Evolutionary conservation across 1,140 invertebrate genomes (phyloP), one percentile per base, ranked within the genome.

Genomic region (Oryzaephilus surinamensis): DNA sequence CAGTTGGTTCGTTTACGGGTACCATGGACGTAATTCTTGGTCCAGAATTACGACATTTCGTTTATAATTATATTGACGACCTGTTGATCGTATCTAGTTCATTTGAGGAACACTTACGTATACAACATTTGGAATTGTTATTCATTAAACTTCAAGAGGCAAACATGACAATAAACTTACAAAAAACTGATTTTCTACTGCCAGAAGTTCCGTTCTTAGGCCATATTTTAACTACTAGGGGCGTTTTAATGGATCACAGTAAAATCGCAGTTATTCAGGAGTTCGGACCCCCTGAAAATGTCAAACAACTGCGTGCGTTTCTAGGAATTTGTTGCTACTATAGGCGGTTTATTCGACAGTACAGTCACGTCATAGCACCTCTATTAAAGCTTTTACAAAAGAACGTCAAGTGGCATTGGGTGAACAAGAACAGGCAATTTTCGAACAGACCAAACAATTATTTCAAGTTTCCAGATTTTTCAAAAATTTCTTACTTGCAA

Each of bases 261-360:
- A 59, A 58, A 20, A 18, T 62, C 6, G 13, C 45, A 20, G 41
- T 46, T 1, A 59, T 62, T 13, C 14, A 32, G 10, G 33, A 57
- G 0, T 57, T 58, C 30, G 47, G 49, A 8, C 14, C 39, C 6
- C 60, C 61, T 8, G 48, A 48, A 19, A 57, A 48, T 29, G 29
- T 45, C n/a, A 49, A 56, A 39, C 48, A 62, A 28, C 33, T 63
- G 6, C 51, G 56, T 37, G 36, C 40, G n/a, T 62, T 62, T 47
- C 33, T 64, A 13, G 58, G 62, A 1, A 17, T 63, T 0, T 54
- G 57, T 29, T 54, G 53, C 34, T 63, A 45, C 50, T 65, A 63
- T 40, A 24, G 60, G n/a, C 36, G 50, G 29, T 65, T 62, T 43
- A 38, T 43, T 17, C 20, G 38, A 0, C 31, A 49, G 36, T 50